These are phyloP conservation scores for Otocyon megalotis DNA, from an alignment of 2,113 vertebrate genomes.

Conservation along the genomic window DNA sequence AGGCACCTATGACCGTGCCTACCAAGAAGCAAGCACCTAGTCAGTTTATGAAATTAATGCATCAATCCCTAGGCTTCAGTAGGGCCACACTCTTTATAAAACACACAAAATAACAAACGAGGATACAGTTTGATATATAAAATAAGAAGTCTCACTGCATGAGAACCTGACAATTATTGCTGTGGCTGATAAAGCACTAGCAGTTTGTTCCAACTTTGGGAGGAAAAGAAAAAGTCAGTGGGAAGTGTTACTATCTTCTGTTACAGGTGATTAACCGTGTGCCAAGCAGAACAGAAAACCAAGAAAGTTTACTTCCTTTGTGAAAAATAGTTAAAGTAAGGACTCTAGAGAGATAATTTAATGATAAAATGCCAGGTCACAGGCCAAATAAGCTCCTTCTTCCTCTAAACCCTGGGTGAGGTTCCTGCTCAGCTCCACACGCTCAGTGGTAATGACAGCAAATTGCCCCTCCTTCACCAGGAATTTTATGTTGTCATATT, in stretches of 20 bases:
- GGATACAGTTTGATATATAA: neutral
- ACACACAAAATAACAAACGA: neutral
- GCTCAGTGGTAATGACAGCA: neutral
- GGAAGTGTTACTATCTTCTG: conserved; percentile 1
- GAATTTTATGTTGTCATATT: neutral
- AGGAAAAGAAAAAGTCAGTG: conserved; percentile 24
- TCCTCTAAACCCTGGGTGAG: accelerated
- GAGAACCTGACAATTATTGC: neutral
- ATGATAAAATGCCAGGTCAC: neutral
- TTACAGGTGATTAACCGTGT: conserved; percentile 1
- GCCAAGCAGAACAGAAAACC: neutral
- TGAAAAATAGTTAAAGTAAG: neutral
- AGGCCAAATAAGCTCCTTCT: neutral
- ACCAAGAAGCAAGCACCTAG: neutral
- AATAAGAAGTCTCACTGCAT: neutral
- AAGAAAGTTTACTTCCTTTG: neutral
- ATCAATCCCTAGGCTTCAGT: neutral
- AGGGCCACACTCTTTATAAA: neutral
- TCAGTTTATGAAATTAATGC: neutral
- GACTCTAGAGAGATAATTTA: neutral
- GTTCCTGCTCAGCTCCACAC: neutral
- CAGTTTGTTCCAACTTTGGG: neutral
- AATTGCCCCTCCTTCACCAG: neutral
- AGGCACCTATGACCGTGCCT: neutral
- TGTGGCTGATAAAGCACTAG: neutral